These are phyloP conservation scores for Orcinus orca DNA, from an alignment of 2,113 vertebrate species.

Conservation along the genomic window DNA sequence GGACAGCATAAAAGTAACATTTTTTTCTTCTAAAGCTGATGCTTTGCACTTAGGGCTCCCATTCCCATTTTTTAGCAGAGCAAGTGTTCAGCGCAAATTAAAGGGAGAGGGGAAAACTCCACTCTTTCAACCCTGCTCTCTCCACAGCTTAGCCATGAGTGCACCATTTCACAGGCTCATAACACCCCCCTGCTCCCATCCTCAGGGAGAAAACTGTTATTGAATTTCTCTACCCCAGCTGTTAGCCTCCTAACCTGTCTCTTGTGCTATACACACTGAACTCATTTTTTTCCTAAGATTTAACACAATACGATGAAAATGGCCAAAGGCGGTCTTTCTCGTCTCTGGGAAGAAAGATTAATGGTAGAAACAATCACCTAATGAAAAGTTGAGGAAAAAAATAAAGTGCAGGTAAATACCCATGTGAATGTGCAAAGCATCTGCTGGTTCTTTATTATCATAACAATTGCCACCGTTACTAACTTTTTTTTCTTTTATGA, in stretches of 20 bases:
- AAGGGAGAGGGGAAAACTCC: not conserved
- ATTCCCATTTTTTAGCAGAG: not conserved
- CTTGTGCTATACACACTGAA: not conserved
- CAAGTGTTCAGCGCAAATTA: not conserved
- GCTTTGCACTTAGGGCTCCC: not conserved
- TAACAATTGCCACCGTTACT: not conserved
- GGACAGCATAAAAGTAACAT: slow-evolving; percentile 53
- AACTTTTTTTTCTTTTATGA: not conserved
- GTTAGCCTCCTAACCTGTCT: not conserved
- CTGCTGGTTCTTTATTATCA: not conserved
- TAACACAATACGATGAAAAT: slow-evolving; percentile 32
- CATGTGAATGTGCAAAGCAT: not conserved
- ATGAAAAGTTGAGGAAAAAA: not conserved
- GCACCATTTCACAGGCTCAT: not conserved
- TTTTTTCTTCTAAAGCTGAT: slow-evolving; percentile 51
- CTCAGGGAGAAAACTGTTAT: not conserved
- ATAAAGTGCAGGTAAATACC: not conserved
- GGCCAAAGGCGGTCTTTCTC: not conserved
- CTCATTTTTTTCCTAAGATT: not conserved
- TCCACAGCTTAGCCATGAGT: not conserved
- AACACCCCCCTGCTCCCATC: not conserved
- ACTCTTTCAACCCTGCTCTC: not conserved
- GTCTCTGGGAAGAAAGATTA: not conserved
- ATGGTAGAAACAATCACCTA: not conserved
- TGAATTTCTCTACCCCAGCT: slow-evolving; percentile 20